Conservation (phyloP, 2,797 vertebrate species). For the Diplodus puntazzo region DNA sequence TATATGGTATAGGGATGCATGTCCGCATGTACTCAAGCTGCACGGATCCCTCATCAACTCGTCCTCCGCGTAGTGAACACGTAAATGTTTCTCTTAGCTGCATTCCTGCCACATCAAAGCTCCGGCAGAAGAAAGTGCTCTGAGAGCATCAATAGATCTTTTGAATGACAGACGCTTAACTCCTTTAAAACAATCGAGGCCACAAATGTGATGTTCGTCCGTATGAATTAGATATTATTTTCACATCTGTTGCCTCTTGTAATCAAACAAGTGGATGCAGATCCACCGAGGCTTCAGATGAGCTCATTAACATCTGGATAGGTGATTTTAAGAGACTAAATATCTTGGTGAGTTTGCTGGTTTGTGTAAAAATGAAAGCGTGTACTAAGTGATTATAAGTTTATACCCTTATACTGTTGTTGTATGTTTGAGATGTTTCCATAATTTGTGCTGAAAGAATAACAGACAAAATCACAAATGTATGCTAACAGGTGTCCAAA, state of each 20-base stretch:
- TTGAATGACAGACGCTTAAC: constrained; percentile 14
- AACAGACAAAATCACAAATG: constrained; percentile 10
- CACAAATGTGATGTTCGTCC: background rate
- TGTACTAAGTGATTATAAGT: background rate
- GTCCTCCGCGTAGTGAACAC: constrained; percentile 42
- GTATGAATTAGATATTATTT: background rate
- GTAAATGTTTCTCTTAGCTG: constrained; percentile 72
- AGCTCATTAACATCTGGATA: background rate
- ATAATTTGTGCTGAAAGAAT: background rate
- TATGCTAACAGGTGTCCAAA: background rate
- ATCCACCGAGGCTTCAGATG: background rate
- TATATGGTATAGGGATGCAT: constrained; percentile 51
- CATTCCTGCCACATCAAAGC: constrained; percentile 75
- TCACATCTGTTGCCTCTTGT: background rate
- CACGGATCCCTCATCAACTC: constrained; percentile 50
- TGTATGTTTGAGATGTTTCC: background rate
- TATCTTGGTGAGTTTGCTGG: background rate
- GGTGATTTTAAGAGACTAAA: background rate
- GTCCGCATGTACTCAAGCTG: constrained; percentile 24
- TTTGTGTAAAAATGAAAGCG: constrained; percentile 9
- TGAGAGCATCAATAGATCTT: constrained; percentile 37
- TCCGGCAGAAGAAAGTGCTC: constrained; percentile 17
- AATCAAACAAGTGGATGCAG: background rate
- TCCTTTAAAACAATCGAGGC: constrained; percentile 6
- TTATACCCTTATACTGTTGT: background rate